Evolutionary conservation across 1,140 invertebrate genomes (phyloP).

Genomic region (Cherax destructor): DNA sequence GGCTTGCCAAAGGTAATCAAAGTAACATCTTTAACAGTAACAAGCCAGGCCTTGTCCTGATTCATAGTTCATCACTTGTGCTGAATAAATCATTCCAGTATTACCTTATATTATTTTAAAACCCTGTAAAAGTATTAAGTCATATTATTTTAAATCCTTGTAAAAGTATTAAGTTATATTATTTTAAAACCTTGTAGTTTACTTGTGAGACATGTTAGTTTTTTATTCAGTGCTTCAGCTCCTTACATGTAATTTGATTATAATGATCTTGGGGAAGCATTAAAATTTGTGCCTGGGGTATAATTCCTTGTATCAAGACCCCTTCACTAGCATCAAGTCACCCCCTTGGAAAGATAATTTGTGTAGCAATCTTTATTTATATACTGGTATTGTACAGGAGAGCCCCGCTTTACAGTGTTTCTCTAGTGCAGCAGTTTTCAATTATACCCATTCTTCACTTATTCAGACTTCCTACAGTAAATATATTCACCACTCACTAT

Average conservation of each 20-base stretch:
- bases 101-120: not conserved
- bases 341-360: too few relatives aligned
- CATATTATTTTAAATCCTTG: not conserved
- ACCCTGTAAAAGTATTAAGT: not conserved
- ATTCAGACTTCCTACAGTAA: too few relatives aligned
- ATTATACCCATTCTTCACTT: too few relatives aligned
- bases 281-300: too few relatives aligned
- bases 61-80: not conserved
- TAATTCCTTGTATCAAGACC: too few relatives aligned
- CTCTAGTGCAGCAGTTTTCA: too few relatives aligned
- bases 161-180: not conserved
- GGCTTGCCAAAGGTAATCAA: not conserved
- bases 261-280: too few relatives aligned
- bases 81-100: constrained; percentile 17
- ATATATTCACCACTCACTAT: too few relatives aligned
- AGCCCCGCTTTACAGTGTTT: too few relatives aligned
- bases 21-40: not conserved
- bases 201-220: not conserved
- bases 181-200: not conserved
- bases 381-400: too few relatives aligned
- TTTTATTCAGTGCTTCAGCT: not conserved
- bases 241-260: not conserved
- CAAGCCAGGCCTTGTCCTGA: not conserved
- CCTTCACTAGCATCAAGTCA: too few relatives aligned
- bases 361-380: too few relatives aligned